Evolutionary conservation across 2,888 invertebrate species (phyloP).

Genomic region (Leptinotarsa tumamoca): DNA sequence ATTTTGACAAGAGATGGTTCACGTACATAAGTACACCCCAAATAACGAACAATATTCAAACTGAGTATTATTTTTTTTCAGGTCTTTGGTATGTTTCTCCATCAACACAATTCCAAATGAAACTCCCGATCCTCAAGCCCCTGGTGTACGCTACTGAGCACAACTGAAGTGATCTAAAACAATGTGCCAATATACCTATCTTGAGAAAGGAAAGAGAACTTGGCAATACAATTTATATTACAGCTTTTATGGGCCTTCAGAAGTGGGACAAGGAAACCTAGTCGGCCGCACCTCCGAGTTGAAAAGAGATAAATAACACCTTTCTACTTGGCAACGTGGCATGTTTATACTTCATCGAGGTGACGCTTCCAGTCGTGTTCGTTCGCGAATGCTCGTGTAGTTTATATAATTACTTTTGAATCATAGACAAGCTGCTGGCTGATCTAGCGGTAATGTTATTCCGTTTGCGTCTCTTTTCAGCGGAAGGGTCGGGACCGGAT

Average conservation of each 20-base stretch:
- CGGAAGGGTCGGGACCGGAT: not conserved
- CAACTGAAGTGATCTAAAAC: conserved; percentile 33
- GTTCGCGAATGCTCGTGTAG: conserved; percentile 45
- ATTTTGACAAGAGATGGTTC: not conserved
- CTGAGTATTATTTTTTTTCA: too few species aligned
- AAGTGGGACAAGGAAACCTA: conserved; percentile 35
- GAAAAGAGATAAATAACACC: conserved; percentile 36
- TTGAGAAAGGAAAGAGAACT: conserved; percentile 27
- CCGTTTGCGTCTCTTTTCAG: conserved; percentile 17
- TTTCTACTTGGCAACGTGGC: conserved; percentile 44
- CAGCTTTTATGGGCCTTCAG: conserved; percentile 30
- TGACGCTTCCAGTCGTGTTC: conserved; percentile 38
- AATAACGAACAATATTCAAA: too few species aligned
- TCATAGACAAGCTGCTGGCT: conserved; percentile 47
- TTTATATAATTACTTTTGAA: conserved; percentile 54
- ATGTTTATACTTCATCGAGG: conserved; percentile 41
- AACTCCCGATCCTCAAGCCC: too few species aligned
- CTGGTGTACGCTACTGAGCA: conserved; percentile 29
- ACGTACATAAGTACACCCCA: not conserved
- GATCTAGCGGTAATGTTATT: conserved; percentile 13
- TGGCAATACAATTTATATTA: conserved; percentile 39
- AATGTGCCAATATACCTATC: conserved; percentile 38
- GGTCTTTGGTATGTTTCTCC: too few species aligned
- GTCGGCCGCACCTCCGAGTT: conserved; percentile 18
- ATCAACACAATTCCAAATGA: too few species aligned